Base-by-base conservation (phyloP, 2,797 vertebrate species). In the Sphenopsis melanotis region DNA sequence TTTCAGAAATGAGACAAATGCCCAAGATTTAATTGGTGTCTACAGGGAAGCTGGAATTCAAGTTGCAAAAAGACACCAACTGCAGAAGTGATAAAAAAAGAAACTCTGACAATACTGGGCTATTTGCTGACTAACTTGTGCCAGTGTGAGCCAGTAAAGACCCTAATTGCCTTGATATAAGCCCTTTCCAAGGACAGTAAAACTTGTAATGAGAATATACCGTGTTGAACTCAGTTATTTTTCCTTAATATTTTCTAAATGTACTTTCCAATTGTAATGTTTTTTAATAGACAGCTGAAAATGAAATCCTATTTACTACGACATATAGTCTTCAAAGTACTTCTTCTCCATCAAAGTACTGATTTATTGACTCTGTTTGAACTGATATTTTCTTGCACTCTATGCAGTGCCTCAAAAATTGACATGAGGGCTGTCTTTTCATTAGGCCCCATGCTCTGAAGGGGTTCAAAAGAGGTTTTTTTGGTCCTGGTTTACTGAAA, bases 331-430 rank as follows among this genome's bases (percentile, higher is more conserved):
- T 83, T 91, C 63, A 72, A 75, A 82, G 66, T 64, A 52, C 11
- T 82, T 32, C 11, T 85, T 80, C 57, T 55, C 59, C 46, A 78
- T 74, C 75, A 69, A 91, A 80, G 50, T 56, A 69, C 21, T 78
- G 78, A 87, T 90, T 92, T 96, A 94, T 83, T 81, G 65, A 75
- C 57, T 93, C 34, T 72, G 15, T 91, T 94, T 91, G 66, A 81
- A 83, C 17, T 42, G 77, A 57, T 50, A 87, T 89, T 95, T 94
- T 82, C 71, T 79, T 72, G 27, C 29, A 66, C 39, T 81, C 61
- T 59, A 27, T 17, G 56, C 14, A 66, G 71, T 53, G 26, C 14
- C 22, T 72, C 69, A 78, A 36, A 95, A 93, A 49, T 39, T 56
- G 24, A 50, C 47, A 50, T 19, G 21, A 85, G 30, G 27, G 5